Conservation (phyloP, 2,113 vertebrate species). For the Prochilodus magdalenae region DNA sequence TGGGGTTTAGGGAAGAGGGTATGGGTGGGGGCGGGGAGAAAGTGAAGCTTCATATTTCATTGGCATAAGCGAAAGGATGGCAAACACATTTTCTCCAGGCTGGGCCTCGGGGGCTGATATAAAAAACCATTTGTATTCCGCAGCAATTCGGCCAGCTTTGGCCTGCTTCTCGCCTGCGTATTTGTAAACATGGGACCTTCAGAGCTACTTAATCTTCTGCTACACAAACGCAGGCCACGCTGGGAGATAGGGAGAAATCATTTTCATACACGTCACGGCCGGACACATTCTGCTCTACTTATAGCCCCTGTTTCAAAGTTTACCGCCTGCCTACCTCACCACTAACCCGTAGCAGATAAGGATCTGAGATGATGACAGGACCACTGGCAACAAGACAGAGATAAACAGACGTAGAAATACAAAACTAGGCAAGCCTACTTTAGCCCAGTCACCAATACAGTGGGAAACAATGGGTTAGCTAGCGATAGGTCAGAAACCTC, state of each 20-base stretch:
- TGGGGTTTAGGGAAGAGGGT: background rate
- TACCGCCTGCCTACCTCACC: conserved; percentile 1
- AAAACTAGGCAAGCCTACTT: background rate
- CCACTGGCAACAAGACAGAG: background rate
- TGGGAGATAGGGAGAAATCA: background rate
- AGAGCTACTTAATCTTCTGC: conserved; percentile 54
- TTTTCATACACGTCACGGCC: conserved; percentile 15
- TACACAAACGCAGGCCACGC: conserved; percentile 29
- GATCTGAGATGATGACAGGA: background rate
- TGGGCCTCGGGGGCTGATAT: conserved; percentile 49
- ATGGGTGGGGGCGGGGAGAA: background rate
- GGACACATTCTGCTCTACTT: conserved; percentile 35
- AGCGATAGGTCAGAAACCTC: no score
- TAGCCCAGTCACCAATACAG: background rate
- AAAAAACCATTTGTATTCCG: conserved; percentile 55
- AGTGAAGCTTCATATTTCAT: conserved; percentile 48
- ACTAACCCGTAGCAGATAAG: background rate
- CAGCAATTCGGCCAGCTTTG: conserved; percentile 45
- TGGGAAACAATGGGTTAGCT: background rate
- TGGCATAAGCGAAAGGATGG: conserved; percentile 37
- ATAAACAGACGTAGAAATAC: background rate
- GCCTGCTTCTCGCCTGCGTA: conserved; percentile 46
- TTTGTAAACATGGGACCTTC: conserved; percentile 57
- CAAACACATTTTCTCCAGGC: conserved; percentile 55
- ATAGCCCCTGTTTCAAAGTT: background rate